These are phyloP conservation scores for Ammodytes dubius DNA, from an alignment of 2,113 vertebrate genomes.

Conservation along the genomic window DNA sequence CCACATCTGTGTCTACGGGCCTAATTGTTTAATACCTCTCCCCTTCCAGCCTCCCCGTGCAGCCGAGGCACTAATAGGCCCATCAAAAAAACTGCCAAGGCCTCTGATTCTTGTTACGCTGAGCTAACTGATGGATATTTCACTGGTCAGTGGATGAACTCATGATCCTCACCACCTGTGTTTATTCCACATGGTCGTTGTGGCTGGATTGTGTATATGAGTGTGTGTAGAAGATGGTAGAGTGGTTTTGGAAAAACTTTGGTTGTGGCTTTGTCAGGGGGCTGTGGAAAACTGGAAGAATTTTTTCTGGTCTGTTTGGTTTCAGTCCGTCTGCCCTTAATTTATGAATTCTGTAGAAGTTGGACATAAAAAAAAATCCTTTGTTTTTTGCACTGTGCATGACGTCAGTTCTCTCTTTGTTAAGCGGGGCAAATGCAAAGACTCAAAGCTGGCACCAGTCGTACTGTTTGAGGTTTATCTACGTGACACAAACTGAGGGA, in stretches of 20 bases:
- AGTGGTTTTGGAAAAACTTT: slow-evolving; percentile 10
- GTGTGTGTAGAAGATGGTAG: slow-evolving; percentile 35
- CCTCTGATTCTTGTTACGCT: slow-evolving; percentile 42
- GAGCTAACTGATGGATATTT: slow-evolving; percentile 34
- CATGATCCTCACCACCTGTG: slow-evolving; percentile 54
- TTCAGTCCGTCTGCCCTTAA: slow-evolving; percentile 47
- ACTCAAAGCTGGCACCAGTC: not conserved
- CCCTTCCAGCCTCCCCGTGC: slow-evolving; percentile 42
- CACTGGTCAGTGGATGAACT: slow-evolving; percentile 61
- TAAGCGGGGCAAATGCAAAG: not conserved
- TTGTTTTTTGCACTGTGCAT: not conserved
- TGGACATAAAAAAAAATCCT: not conserved
- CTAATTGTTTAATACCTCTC: slow-evolving; percentile 69
- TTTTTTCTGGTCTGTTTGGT: slow-evolving; percentile 20
- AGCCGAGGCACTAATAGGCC: slow-evolving; percentile 59
- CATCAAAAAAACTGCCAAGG: slow-evolving; percentile 40
- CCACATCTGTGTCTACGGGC: slow-evolving; percentile 60
- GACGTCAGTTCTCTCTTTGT: slow-evolving; percentile 1
- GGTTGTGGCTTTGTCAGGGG: slow-evolving; percentile 2
- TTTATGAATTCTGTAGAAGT: slow-evolving; percentile 27
- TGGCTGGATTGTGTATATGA: slow-evolving; percentile 21
- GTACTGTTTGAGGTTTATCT: slow-evolving; percentile 13
- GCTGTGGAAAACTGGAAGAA: not conserved
- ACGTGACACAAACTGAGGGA: slow-evolving; percentile 5
- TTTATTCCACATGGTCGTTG: slow-evolving; percentile 34